Conservation (phyloP, 2,113 vertebrate genomes). For the Gobius niger region DNA sequence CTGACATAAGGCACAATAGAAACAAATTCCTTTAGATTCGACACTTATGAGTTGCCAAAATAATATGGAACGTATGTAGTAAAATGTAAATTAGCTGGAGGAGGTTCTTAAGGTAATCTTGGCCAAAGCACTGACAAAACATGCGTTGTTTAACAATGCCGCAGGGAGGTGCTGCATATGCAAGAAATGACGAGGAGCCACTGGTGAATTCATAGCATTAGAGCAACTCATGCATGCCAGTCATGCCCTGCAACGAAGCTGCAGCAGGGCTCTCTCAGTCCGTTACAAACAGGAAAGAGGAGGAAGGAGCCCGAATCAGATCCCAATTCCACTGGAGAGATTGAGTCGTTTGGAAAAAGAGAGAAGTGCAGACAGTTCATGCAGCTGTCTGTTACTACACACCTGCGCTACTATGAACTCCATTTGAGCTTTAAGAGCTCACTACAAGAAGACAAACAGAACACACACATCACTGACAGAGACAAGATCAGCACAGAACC, state of each 20-base stretch:
- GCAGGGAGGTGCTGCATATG: constrained; percentile 61
- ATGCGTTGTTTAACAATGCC: constrained; percentile 67
- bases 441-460: constrained; percentile 79
- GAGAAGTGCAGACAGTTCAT: constrained; percentile 58
- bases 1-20: constrained; percentile 67
- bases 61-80: constrained; percentile 63
- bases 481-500: constrained; percentile 77
- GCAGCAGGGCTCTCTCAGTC: constrained; percentile 66
- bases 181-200: constrained; percentile 53
- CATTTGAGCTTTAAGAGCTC: constrained; percentile 79
- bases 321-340: constrained; percentile 15
- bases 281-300: constrained; percentile 48
- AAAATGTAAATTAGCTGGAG: constrained; percentile 57
- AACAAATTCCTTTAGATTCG: constrained; percentile 60
- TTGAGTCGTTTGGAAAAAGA: constrained; percentile 17
- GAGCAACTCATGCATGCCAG: constrained; percentile 73
- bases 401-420: constrained; percentile 79
- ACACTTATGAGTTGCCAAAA: constrained; percentile 31
- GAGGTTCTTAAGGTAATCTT: constrained; percentile 75
- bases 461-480: constrained; percentile 78
- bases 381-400: constrained; percentile 79
- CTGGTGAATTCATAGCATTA: constrained; percentile 55
- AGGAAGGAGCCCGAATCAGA: not conserved
- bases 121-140: constrained; percentile 61
- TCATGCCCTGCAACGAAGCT: constrained; percentile 59